Percentiles rank a stretch among this genome's conserved stretches.
Evolutionary conservation across 2,888 invertebrate genomes (phyloP).

Genomic region (Atherix ibis): DNA sequence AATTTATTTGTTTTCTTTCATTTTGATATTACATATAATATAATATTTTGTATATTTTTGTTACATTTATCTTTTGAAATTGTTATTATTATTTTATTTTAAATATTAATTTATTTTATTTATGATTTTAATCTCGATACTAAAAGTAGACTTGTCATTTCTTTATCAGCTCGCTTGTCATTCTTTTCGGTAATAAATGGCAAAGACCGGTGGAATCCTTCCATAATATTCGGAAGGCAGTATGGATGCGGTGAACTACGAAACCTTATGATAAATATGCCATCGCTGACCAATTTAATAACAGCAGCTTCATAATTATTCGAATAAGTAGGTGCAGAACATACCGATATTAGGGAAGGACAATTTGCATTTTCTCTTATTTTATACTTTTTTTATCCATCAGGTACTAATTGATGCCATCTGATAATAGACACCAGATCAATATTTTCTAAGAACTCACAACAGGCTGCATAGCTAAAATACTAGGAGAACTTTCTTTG

Average conservation of each 20-base stretch:
- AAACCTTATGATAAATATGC: slow-evolving; percentile 98
- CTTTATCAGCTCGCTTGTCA: no score
- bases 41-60: no score
- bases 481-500: slow-evolving; percentile 98
- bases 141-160: no score
- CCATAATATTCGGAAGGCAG: slow-evolving; percentile 99
- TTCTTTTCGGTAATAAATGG: slow-evolving; percentile 96
- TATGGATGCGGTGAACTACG: slow-evolving; percentile 97
- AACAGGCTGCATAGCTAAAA: slow-evolving; percentile 98
- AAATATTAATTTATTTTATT: no score
- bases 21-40: no score
- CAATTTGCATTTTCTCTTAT: slow-evolving; percentile 98
- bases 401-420: slow-evolving; percentile 98
- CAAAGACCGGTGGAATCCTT: slow-evolving; percentile 96
- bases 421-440: slow-evolving; percentile 95
- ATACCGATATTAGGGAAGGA: slow-evolving; percentile 95
- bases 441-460: slow-evolving; percentile 97
- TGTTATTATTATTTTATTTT: no score
- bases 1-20: no score
- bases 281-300: slow-evolving; percentile 97
- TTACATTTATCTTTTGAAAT: no score
- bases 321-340: slow-evolving; percentile 96
- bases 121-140: no score
- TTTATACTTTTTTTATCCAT: slow-evolving; percentile 94
- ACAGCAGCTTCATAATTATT: slow-evolving; percentile 99